Evolutionary conservation across 2,888 invertebrate genomes (phyloP), one percentile per base, ranked within the genome.

Genomic region (Leptinotarsa rubiginosa): DNA sequence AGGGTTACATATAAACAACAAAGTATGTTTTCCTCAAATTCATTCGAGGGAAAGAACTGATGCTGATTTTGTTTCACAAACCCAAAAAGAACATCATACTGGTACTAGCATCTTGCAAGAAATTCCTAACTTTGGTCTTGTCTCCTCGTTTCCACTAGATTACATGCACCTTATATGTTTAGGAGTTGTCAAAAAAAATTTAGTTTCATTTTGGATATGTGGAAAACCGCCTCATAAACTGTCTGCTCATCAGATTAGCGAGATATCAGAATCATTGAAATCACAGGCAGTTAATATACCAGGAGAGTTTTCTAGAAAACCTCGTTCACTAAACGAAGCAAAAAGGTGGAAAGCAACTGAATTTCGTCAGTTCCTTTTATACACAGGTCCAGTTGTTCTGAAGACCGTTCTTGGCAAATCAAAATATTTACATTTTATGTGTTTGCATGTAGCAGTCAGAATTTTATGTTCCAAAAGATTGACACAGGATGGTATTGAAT

Each of bases 101-200:
- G 77, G 73, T 13, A 69, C 52, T 18, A 76, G 75, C 50, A 72
- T 77, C 70, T 68, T 82, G 47, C 72, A 75, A 73, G 76, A 75
- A 56, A 77, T 81, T 70, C 81, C 79, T 22, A 71, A 76, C 47
- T 31, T 83, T 69, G 71, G 80, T 75, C 78, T 83, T 73, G 71
- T 83, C 16, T 65, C 73, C 54, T 72, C 77, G 54, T 73, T 83
- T 54, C 78, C 80, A 12, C 59, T 81, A 15, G 82, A 83, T 65
- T 76, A 75, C 49, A 78, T 78, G 78, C 77, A 77, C 50, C 52
- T 76, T 47, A 47, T 78, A 31, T 78, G 76, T 67, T 56, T 56
- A 20, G 56, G 56, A 18, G 56, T 22, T 15, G 18, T 18, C 13
- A 56, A 56, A 22, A 75, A 75, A 65, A 65, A 73, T 31, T 22